Evolutionary conservation across 2,888 invertebrate species (phyloP).

Genomic region (Standfussiana lucernea): DNA sequence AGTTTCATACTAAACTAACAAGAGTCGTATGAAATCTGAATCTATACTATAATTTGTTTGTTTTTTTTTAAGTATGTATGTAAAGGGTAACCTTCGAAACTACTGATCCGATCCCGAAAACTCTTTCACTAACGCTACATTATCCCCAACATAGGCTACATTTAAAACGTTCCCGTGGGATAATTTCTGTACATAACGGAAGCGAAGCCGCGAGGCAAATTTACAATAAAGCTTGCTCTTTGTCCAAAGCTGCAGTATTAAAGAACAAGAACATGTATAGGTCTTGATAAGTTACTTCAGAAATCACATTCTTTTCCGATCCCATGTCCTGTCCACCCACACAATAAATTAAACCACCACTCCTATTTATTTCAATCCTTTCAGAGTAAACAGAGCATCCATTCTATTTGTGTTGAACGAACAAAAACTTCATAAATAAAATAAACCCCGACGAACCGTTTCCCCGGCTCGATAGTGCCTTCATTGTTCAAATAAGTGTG

Average conservation of each 20-base stretch:
- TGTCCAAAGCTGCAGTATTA: constrained; percentile 5
- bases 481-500: constrained; percentile 51
- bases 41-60: no score
- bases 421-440: constrained; percentile 50
- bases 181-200: no score
- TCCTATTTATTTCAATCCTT: constrained; percentile 29
- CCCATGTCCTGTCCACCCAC: neutral
- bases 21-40: neutral
- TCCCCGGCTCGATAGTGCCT: constrained; percentile 33
- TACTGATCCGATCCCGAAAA: no score
- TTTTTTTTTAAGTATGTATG: no score
- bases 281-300: neutral
- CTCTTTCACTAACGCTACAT: no score
- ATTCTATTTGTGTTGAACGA: constrained; percentile 30
- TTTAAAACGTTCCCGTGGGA: no score
- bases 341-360: constrained; percentile 29
- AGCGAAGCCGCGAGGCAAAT: no score
- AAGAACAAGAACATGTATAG: neutral
- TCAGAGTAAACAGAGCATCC: neutral
- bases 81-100: no score
- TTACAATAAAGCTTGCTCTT: neutral
- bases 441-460: constrained; percentile 16
- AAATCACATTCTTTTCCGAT: neutral
- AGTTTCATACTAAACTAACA: neutral
- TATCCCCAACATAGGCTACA: no score